Conservation (phyloP, 2,888 invertebrate species). For the Acleris cristana region DNA sequence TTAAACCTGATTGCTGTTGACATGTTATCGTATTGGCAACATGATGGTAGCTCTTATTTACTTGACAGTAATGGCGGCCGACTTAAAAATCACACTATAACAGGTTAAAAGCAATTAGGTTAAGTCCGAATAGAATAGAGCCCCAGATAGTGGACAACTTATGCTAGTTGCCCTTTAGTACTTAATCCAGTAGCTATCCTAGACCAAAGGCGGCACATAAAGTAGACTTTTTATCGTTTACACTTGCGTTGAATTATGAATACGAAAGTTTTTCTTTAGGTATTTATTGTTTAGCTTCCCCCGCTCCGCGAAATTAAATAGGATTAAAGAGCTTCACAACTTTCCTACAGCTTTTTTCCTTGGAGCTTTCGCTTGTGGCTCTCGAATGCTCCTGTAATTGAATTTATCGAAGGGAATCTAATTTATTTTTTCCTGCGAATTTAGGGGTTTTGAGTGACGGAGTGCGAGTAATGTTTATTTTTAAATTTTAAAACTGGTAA, state of each 20-base stretch:
- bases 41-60: too few species aligned
- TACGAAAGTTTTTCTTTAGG: conserved; percentile 36
- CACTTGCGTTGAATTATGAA: conserved; percentile 38
- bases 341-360: conserved; percentile 22
- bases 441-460: conserved; percentile 27
- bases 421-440: conserved; percentile 31
- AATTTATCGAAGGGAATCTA: conserved; percentile 36
- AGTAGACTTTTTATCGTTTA: conserved; percentile 38
- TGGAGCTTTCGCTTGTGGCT: conserved; percentile 21
- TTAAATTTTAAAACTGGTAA: not conserved
- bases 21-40: too few species aligned
- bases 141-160: too few species aligned
- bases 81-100: too few species aligned
- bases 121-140: too few species aligned
- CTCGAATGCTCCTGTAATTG: conserved; percentile 31
- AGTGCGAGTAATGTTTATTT: conserved; percentile 5
- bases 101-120: too few species aligned
- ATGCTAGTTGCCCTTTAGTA: not conserved
- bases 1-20: too few species aligned
- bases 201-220: conserved; percentile 1
- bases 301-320: conserved; percentile 34
- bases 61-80: too few species aligned
- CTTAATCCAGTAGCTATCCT: not conserved
- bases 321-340: conserved; percentile 36
- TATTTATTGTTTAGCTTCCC: conserved; percentile 37